Percentiles rank a stretch among this genome's conserved stretches.
Conservation (phyloP, 2,113 vertebrate genomes). For the Gorsachius goisagi region DNA sequence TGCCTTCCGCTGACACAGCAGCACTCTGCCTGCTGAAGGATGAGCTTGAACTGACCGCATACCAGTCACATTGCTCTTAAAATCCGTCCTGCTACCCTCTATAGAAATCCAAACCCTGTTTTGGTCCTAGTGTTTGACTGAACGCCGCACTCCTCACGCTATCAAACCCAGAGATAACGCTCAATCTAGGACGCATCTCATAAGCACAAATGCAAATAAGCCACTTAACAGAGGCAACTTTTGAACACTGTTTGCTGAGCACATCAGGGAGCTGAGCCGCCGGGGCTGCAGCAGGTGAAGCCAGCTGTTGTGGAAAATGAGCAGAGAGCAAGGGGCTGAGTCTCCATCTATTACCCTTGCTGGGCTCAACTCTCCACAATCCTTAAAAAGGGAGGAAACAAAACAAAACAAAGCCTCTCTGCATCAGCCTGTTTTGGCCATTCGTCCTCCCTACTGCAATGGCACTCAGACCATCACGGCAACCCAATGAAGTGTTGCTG, state of each 20-base stretch:
- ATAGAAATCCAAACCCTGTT: background rate
- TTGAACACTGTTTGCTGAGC: background rate
- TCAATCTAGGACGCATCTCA: background rate
- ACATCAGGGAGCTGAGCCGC: background rate
- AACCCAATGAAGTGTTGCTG: slow-evolving; percentile 72
- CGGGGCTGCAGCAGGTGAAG: background rate
- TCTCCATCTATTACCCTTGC: slow-evolving; percentile 16
- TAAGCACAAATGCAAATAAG: background rate
- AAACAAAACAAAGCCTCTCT: slow-evolving; percentile 33
- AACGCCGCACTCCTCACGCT: fast-evolving
- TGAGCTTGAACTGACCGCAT: background rate
- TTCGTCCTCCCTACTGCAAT: slow-evolving; percentile 45
- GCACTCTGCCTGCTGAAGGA: background rate
- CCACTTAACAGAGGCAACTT: background rate
- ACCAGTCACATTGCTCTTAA: background rate
- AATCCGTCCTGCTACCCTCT: background rate
- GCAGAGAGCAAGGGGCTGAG: background rate
- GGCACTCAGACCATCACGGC: background rate
- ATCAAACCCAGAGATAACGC: background rate
- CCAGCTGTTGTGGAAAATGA: slow-evolving; percentile 22
- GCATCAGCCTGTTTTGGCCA: slow-evolving; percentile 52
- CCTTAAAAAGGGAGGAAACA: slow-evolving; percentile 53
- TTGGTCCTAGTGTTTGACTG: background rate
- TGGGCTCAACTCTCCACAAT: slow-evolving; percentile 49
- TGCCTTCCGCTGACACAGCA: background rate